phyloP scores from a whole-genome alignment of 1,140 invertebrate genomes.

The Drosophila nannoptera region DNA sequence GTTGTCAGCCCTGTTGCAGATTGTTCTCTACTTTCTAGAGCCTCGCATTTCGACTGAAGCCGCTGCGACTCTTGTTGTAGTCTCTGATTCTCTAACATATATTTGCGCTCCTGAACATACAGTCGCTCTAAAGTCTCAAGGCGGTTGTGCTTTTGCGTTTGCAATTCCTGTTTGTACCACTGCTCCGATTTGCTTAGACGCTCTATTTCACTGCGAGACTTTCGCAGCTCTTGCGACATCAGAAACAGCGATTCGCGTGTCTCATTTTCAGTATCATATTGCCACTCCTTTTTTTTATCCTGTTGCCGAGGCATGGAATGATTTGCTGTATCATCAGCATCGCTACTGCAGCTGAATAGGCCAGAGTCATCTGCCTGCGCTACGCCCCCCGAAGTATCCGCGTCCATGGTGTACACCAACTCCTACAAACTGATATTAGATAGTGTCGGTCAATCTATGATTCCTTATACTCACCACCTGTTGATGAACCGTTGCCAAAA shows the following conservation, averaged over 20 bases:
- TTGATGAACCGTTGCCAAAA: background rate
- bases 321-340: slow-evolving; percentile 28
- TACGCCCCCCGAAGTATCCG: slow-evolving; percentile 25
- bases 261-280: background rate
- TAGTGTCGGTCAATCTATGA: background rate
- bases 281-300: background rate
- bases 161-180: slow-evolving; percentile 74
- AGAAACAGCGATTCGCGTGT: slow-evolving; percentile 41
- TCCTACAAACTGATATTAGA: slow-evolving; percentile 7
- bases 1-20: background rate
- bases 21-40: slow-evolving; percentile 46
- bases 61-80: slow-evolving; percentile 65
- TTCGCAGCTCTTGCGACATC: slow-evolving; percentile 60
- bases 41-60: slow-evolving; percentile 52
- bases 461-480: background rate
- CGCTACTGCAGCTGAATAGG: slow-evolving; percentile 57
- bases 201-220: slow-evolving; percentile 67
- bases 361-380: slow-evolving; percentile 59
- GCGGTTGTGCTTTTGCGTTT: slow-evolving; percentile 60
- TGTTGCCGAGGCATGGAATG: slow-evolving; percentile 19
- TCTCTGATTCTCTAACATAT: slow-evolving; percentile 69
- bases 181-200: slow-evolving; percentile 70
- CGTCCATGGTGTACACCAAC: slow-evolving; percentile 44
- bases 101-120: slow-evolving; percentile 71
- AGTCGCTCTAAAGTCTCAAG: slow-evolving; percentile 70